A percentile compares a stretch with the other conserved stretches of the same genome.
Conservation (phyloP, 2,797 vertebrate species). For the Melanotaenia maccullochi region DNA sequence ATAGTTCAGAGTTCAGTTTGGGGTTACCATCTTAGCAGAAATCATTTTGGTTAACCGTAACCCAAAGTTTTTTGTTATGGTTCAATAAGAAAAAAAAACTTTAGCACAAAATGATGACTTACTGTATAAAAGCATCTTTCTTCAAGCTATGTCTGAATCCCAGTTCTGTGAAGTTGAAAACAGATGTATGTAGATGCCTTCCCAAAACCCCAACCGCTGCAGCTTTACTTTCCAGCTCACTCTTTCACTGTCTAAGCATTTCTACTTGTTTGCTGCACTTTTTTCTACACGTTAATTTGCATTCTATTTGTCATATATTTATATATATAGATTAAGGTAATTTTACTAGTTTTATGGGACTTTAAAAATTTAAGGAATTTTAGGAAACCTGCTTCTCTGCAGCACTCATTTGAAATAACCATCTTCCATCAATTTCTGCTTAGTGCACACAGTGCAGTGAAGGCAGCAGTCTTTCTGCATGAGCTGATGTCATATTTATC, state of each 20-base stretch:
- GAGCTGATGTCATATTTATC: constrained; percentile 16
- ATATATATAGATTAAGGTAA: not conserved
- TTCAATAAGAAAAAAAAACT: constrained; percentile 31
- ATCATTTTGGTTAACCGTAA: constrained; percentile 38
- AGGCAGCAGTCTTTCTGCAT: constrained; percentile 32
- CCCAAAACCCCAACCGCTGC: constrained; percentile 38
- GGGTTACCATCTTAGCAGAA: constrained; percentile 26
- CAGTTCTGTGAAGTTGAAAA: constrained; percentile 55
- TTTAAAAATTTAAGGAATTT: not conserved
- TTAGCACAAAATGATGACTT: constrained; percentile 45
- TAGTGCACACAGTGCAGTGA: constrained; percentile 25
- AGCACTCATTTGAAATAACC: constrained; percentile 34
- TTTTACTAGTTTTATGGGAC: too few species aligned
- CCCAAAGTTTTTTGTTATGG: constrained; percentile 43
- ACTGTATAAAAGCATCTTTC: constrained; percentile 34
- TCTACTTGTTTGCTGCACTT: constrained; percentile 21
- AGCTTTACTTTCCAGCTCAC: constrained; percentile 32
- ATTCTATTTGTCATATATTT: constrained; percentile 7
- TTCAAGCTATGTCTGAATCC: constrained; percentile 43
- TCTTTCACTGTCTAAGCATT: constrained; percentile 31
- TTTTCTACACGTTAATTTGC: not conserved
- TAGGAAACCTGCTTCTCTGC: constrained; percentile 1
- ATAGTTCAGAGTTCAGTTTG: constrained; percentile 4
- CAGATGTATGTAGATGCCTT: constrained; percentile 61
- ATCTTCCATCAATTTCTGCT: constrained; percentile 43